Conservation (phyloP, 2,797 vertebrate genomes). For the Notolabrus celidotus region DNA sequence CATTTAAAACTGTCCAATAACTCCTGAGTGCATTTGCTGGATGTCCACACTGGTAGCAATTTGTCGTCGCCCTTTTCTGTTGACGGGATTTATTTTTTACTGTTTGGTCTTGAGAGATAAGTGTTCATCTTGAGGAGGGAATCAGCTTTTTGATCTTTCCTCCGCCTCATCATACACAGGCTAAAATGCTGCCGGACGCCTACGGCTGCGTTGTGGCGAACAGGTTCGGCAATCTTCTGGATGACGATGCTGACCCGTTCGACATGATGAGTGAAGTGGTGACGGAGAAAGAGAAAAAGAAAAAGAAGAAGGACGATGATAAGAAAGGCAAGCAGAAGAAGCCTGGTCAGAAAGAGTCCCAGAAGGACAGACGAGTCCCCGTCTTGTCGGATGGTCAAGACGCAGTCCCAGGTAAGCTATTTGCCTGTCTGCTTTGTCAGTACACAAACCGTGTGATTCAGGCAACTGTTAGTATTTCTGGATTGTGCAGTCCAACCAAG, state of each 20-base stretch:
- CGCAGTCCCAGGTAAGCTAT: constrained; percentile 36
- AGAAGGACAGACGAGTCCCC: constrained; percentile 82
- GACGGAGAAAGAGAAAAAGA: constrained; percentile 75
- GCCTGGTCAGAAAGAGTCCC: constrained; percentile 84
- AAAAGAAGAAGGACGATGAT: constrained; percentile 64
- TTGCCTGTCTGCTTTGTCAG: not conserved
- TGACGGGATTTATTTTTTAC: not conserved
- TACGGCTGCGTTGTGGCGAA: constrained; percentile 91
- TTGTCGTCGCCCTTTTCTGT: not conserved
- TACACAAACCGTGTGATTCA: constrained; percentile 24
- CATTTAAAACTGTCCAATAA: constrained; percentile 57
- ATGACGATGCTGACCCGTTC: constrained; percentile 92
- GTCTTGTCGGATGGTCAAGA: constrained; percentile 24
- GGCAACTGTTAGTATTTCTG: constrained; percentile 72
- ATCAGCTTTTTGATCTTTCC: not conserved
- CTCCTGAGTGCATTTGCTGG: not conserved
- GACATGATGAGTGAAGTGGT: constrained; percentile 87
- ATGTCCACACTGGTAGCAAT: not conserved
- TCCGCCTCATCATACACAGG: constrained; percentile 64
- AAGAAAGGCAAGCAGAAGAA: constrained; percentile 76
- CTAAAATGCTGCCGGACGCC: constrained; percentile 87
- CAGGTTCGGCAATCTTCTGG: constrained; percentile 91
- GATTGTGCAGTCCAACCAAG: constrained; percentile 26
- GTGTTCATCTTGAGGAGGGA: not conserved
- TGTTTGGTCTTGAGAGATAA: not conserved